Percentiles rank a stretch among this genome's conserved stretches.
These are phyloP conservation scores for Heptranchias perlo DNA, from an alignment of 2,113 vertebrate genomes.

Conservation along the genomic window DNA sequence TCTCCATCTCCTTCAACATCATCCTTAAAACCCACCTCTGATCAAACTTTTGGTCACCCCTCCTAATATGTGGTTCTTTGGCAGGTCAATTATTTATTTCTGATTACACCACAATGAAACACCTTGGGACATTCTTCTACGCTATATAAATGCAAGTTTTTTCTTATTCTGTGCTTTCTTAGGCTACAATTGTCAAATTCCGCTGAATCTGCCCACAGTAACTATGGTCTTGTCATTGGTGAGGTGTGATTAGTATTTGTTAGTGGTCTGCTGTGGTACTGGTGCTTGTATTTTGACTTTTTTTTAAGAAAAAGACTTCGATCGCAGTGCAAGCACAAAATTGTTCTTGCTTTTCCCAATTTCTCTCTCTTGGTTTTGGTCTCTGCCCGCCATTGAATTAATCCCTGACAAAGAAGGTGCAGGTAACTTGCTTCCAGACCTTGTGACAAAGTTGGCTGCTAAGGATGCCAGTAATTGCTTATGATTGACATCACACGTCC, in stretches of 20 bases:
- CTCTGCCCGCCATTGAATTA: not conserved
- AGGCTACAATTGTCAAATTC: not conserved
- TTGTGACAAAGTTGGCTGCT: not conserved
- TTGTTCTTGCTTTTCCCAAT: too few species aligned
- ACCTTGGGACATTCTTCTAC: not conserved
- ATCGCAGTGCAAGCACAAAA: not conserved
- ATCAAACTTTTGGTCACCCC: not conserved
- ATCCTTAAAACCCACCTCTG: too few species aligned
- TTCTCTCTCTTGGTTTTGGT: not conserved
- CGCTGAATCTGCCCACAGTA: not conserved
- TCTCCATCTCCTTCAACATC: not conserved
- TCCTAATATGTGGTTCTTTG: too few species aligned
- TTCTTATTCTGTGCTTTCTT: not conserved
- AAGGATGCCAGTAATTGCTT: not conserved
- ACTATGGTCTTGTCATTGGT: not conserved
- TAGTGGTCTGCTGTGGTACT: too few species aligned
- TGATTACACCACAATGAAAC: not conserved
- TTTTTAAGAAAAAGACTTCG: not conserved
- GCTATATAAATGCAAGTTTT: not conserved
- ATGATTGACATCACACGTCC: too few species aligned
- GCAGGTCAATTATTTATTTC: not conserved
- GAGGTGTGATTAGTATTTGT: not conserved
- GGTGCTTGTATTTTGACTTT: too few species aligned
- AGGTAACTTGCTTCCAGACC: not conserved
- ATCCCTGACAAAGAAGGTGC: not conserved